Evolutionary conservation across 2,888 invertebrate species (phyloP).

Genomic region (Teleogryllus oceanicus): DNA sequence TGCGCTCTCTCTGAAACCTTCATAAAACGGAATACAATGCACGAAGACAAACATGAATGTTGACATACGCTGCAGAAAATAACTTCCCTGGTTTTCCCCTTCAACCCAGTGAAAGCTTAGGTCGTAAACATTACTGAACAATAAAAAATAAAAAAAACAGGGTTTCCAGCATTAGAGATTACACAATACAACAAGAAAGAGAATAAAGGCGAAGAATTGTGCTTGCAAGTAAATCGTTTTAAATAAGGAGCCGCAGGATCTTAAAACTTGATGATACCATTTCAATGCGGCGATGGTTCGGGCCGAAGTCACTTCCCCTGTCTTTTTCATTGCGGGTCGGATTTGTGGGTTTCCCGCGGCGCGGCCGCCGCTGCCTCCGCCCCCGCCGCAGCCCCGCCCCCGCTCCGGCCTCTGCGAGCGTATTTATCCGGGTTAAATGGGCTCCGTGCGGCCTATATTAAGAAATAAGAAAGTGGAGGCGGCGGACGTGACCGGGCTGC

Average conservation of each 20-base stretch:
- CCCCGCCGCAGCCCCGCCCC: background rate
- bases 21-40: too few species aligned
- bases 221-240: background rate
- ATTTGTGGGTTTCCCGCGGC: background rate
- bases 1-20: too few species aligned
- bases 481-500: background rate
- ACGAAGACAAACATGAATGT: too few species aligned
- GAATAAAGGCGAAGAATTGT: background rate
- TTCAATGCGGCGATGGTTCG: background rate
- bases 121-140: too few species aligned
- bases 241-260: background rate
- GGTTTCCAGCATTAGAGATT: too few species aligned
- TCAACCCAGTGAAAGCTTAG: too few species aligned
- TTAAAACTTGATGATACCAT: background rate
- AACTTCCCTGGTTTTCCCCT: too few species aligned
- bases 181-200: background rate
- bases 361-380: background rate
- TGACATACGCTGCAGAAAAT: too few species aligned
- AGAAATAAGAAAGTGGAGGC: background rate
- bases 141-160: too few species aligned
- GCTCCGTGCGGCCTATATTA: conserved; percentile 4
- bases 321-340: background rate
- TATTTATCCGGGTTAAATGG: conserved; percentile 9
- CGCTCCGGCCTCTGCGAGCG: background rate
- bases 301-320: background rate